Conservation (phyloP, 2,888 invertebrate species). For the Drosophila kanekoi region DNA sequence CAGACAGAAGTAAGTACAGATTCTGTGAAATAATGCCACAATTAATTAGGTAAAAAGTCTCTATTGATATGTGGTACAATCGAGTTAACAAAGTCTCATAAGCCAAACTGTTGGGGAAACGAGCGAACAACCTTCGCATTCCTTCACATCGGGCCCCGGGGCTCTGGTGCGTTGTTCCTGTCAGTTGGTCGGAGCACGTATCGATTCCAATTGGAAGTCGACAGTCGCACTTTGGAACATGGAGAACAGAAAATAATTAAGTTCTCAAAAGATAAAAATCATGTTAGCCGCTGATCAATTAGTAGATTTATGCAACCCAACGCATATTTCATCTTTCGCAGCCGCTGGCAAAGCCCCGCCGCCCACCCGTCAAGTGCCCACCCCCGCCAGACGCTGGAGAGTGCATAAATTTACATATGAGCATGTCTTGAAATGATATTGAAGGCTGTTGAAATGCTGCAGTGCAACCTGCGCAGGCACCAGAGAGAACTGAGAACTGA, state of each 20-base stretch:
- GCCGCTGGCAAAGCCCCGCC: conserved; percentile 25
- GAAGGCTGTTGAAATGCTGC: conserved; percentile 82
- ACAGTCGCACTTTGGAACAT: conserved; percentile 52
- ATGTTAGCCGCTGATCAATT: conserved; percentile 83
- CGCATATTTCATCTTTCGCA: conserved; percentile 76
- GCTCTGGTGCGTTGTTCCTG: conserved; percentile 44
- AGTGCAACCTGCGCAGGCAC: conserved; percentile 55
- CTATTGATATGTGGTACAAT: conserved; percentile 7
- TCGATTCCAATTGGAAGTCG: conserved; percentile 70
- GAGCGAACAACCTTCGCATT: conserved; percentile 64
- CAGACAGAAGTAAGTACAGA: not conserved
- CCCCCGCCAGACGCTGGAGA: conserved; percentile 21
- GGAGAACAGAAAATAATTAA: conserved; percentile 81
- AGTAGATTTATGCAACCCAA: conserved; percentile 75
- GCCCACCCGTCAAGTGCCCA: conserved; percentile 13
- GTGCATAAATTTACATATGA: conserved; percentile 82
- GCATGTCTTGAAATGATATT: conserved; percentile 77
- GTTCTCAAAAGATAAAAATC: conserved; percentile 84
- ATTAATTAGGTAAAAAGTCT: not conserved
- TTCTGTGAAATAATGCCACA: not conserved
- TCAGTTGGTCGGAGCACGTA: conserved; percentile 53
- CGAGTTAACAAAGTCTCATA: conserved; percentile 8
- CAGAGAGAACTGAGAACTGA: conserved; percentile 1
- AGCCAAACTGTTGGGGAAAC: conserved; percentile 8
- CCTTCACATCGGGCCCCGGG: conserved; percentile 55